Percentiles rank a stretch among this genome's conserved stretches.
Evolutionary conservation across 2,113 vertebrate genomes (phyloP).

Genomic region (Zosterops japonicus): DNA sequence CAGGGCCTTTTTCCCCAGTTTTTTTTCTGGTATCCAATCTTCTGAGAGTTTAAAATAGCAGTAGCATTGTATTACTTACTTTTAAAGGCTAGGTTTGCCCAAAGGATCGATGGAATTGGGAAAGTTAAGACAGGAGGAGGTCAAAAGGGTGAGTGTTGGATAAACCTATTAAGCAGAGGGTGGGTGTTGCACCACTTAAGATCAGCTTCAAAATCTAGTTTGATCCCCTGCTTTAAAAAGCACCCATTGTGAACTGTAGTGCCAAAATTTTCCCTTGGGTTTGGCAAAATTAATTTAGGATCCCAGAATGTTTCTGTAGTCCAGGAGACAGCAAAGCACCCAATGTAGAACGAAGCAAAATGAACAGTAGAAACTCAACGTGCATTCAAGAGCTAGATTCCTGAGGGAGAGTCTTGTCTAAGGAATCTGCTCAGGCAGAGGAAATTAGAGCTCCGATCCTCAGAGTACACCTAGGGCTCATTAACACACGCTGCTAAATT

Average conservation of each 20-base stretch:
- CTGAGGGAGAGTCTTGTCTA: background rate
- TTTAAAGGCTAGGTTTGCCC: background rate
- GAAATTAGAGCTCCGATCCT: background rate
- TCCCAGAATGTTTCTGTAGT: background rate
- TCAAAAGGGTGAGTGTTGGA: background rate
- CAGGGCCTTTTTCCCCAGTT: fast-evolving
- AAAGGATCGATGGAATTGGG: background rate
- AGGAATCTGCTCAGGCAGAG: background rate
- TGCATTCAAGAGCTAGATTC: background rate
- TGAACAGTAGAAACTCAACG: background rate
- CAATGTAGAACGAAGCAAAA: background rate
- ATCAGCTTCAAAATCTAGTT: background rate
- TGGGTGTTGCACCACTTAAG: background rate
- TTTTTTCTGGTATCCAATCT: background rate
- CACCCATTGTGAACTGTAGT: background rate
- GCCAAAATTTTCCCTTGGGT: background rate
- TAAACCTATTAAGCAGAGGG: background rate
- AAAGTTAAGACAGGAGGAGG: background rate
- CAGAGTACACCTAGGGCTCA: background rate
- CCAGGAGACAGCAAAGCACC: background rate
- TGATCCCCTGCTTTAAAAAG: background rate
- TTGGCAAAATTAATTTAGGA: background rate
- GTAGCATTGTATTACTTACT: background rate
- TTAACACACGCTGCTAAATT: background rate
- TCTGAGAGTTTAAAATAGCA: background rate